Evolutionary conservation across 2,113 vertebrate species (phyloP).

Genomic region (Argyrosomus japonicus): DNA sequence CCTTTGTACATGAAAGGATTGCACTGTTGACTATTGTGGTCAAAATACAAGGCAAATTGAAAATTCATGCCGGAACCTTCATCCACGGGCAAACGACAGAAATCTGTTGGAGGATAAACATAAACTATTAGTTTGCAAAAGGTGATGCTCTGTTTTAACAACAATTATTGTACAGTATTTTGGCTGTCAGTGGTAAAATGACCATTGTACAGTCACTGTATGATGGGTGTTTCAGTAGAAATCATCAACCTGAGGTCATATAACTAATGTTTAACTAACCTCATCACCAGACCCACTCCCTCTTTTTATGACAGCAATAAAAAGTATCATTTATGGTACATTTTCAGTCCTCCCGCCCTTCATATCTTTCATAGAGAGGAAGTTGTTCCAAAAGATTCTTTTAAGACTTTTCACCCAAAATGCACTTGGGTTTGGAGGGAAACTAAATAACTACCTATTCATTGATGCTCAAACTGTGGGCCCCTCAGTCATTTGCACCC

Average conservation of each 20-base stretch:
- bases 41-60: constrained; percentile 46
- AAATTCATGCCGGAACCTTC: constrained; percentile 37
- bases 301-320: constrained; percentile 81
- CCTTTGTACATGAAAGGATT: constrained; percentile 75
- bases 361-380: constrained; percentile 34
- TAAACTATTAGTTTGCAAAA: background rate
- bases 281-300: constrained; percentile 71
- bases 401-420: background rate
- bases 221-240: constrained; percentile 12
- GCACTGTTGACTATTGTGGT: constrained; percentile 55
- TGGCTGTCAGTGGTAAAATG: background rate
- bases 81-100: constrained; percentile 48
- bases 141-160: background rate
- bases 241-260: constrained; percentile 3
- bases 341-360: constrained; percentile 43
- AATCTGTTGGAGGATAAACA: constrained; percentile 67
- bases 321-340: constrained; percentile 52
- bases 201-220: background rate
- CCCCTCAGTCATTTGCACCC: background rate
- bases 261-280: constrained; percentile 79
- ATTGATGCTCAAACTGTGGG: background rate
- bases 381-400: constrained; percentile 36
- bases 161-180: background rate
- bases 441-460: background rate
- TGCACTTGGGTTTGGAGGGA: constrained; percentile 4